Evolutionary conservation across 2,797 vertebrate genomes (phyloP).

Genomic region (Acridotheres tristis): DNA sequence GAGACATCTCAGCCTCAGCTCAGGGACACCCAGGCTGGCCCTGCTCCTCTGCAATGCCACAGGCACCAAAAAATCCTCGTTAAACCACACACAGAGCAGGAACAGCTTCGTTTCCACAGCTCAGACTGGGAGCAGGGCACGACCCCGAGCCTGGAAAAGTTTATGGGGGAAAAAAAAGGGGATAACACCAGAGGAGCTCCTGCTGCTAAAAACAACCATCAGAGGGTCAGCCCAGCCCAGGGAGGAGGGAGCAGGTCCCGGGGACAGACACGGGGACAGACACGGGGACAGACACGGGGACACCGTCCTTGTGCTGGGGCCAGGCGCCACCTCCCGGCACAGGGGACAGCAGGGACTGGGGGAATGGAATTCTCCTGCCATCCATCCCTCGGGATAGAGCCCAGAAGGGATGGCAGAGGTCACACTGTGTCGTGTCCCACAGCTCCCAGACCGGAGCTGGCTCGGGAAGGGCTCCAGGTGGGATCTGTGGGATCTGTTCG

Average conservation of each 20-base stretch:
- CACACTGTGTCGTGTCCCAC: fast-evolving
- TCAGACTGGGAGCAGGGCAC: neutral
- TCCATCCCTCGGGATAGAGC: fast-evolving
- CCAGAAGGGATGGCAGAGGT: neutral
- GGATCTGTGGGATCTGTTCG: neutral
- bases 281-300: neutral
- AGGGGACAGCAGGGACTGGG: neutral
- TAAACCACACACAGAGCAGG: neutral
- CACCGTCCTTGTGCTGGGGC: neutral
- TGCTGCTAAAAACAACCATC: neutral
- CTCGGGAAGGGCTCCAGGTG: neutral
- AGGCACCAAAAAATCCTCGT: neutral
- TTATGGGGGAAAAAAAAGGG: neutral
- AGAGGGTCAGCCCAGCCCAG: neutral
- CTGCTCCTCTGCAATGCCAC: neutral
- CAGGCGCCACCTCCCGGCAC: slow-evolving; percentile 55
- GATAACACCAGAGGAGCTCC: neutral
- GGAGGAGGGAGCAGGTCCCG: fast-evolving
- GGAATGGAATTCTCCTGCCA: neutral
- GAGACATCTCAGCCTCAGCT: neutral
- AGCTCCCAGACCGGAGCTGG: no score
- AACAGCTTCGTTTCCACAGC: neutral
- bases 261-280: neutral
- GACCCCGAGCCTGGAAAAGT: neutral
- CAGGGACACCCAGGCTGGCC: neutral